phyloP scores from a whole-genome alignment of 2,113 vertebrate genomes.

The Pomatostomus ruficeps region DNA sequence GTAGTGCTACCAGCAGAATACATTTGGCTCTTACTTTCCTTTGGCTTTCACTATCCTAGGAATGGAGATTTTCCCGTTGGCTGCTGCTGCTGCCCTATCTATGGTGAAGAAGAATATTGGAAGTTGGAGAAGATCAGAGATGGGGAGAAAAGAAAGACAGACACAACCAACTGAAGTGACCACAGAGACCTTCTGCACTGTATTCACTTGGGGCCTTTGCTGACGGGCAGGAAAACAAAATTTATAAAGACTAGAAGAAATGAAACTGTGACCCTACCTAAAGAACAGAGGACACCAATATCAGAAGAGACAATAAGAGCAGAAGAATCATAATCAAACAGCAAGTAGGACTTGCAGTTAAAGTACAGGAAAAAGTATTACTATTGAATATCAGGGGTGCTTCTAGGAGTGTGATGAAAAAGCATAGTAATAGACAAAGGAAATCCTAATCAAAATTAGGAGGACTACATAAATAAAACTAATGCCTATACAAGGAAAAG shows the following conservation, averaged over 20 bases:
- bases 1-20: background rate
- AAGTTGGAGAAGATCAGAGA: background rate
- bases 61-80: background rate
- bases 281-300: background rate
- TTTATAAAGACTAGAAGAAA: background rate
- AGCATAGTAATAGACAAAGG: background rate
- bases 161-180: background rate
- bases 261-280: background rate
- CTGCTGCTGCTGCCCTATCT: background rate
- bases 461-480: background rate
- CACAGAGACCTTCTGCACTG: background rate
- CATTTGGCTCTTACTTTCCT: background rate
- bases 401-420: background rate
- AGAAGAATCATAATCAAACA: background rate
- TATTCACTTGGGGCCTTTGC: background rate
- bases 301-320: background rate
- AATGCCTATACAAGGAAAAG: background rate
- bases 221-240: background rate
- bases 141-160: background rate
- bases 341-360: background rate
- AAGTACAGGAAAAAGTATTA: background rate
- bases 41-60: background rate
- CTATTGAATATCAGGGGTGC: background rate
- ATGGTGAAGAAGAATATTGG: background rate
- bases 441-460: background rate